These are phyloP conservation scores for Centrocercus urophasianus DNA, from an alignment of 2,113 vertebrate species.

Conservation along the genomic window DNA sequence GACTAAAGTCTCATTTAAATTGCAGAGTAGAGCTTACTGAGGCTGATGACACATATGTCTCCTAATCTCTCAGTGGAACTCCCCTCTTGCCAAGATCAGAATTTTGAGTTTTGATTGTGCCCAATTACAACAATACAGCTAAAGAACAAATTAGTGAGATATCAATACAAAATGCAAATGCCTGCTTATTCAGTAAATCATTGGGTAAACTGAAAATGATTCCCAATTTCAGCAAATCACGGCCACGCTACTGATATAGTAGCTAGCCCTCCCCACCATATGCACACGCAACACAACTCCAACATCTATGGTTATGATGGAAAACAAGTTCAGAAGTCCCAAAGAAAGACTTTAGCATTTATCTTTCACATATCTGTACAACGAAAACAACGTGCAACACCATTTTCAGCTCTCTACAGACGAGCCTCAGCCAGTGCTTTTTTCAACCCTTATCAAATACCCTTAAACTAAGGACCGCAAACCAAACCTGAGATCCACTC, in stretches of 20 bases:
- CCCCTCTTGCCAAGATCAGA: not conserved
- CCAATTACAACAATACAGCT: not conserved
- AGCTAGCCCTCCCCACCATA: not conserved
- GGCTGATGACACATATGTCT: fast-evolving
- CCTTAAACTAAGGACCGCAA: not conserved
- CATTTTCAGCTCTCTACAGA: fast-evolving
- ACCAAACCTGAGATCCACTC: not conserved
- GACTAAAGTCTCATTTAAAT: not conserved
- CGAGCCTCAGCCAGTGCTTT: not conserved
- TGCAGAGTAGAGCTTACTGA: not conserved
- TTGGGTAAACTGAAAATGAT: not conserved
- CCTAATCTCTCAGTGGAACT: not conserved
- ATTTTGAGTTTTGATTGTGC: not conserved
- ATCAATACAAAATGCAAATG: not conserved
- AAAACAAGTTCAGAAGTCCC: not conserved
- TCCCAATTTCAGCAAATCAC: not conserved
- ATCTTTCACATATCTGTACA: not conserved
- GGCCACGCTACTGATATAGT: not conserved
- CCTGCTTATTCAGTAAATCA: not conserved
- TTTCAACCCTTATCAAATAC: not conserved
- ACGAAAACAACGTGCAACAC: not conserved
- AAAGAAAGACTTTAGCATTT: not conserved
- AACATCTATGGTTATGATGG: not conserved
- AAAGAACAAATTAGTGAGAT: not conserved
- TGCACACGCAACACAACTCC: not conserved